These are phyloP conservation scores for Holotrichia oblita DNA, from an alignment of 1,140 invertebrate genomes.

Conservation along the genomic window DNA sequence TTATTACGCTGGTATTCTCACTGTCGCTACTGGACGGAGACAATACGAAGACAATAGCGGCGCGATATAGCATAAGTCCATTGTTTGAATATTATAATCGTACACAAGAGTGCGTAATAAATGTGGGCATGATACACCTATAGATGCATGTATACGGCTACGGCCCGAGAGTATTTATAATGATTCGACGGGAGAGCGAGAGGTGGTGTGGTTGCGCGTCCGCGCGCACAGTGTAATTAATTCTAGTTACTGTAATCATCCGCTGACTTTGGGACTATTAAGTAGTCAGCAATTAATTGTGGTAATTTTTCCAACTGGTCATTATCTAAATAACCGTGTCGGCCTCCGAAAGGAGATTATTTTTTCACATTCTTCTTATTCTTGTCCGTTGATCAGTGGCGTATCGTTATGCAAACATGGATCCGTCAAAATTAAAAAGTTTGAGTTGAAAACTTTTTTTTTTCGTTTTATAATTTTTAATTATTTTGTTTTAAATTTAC, in stretches of 20 bases:
- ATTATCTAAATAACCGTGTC: slow-evolving; percentile 35
- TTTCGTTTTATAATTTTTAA: too few species aligned
- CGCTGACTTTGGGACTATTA: slow-evolving; percentile 36
- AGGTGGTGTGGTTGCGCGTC: neutral
- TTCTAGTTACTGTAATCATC: slow-evolving; percentile 36
- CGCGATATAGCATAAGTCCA: slow-evolving; percentile 1
- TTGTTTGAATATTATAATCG: slow-evolving; percentile 27
- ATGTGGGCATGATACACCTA: neutral
- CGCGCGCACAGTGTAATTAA: slow-evolving; percentile 23
- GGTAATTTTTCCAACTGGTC: slow-evolving; percentile 29
- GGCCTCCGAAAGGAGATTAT: slow-evolving; percentile 35
- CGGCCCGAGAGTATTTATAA: slow-evolving; percentile 18
- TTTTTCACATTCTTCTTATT: slow-evolving; percentile 25
- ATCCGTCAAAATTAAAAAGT: neutral
- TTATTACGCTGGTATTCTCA: neutral
- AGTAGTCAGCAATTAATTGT: slow-evolving; percentile 35
- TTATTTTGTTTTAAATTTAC: too few species aligned
- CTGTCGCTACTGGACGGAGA: slow-evolving; percentile 5
- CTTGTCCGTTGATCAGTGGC: slow-evolving; percentile 13
- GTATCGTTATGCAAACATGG: neutral
- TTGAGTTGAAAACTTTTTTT: neutral
- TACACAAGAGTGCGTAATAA: slow-evolving; percentile 24
- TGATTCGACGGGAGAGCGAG: neutral
- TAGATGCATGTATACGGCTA: neutral
- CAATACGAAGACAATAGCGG: slow-evolving; percentile 12